Base-by-base conservation (phyloP, 2,888 invertebrate genomes). In the Diaperis boleti region DNA sequence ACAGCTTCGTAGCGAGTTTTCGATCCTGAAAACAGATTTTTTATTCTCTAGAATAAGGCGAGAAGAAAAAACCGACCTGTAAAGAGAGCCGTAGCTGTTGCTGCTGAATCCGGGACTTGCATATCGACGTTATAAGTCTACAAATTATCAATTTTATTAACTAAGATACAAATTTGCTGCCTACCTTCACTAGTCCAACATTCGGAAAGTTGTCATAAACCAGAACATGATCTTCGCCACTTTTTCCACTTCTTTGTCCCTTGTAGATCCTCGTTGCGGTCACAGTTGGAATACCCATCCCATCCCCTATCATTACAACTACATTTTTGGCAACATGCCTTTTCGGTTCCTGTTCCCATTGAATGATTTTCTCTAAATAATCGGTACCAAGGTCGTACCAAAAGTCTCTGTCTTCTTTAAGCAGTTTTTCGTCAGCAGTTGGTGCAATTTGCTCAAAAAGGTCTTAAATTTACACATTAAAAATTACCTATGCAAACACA, bases 71-170 rank as follows among this genome's bases (percentile, higher is more conserved):
- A 13, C 7, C 20, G 55, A 70, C 70, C 95, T 52, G 88, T 85
- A 69, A 94, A 89, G 50, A 92, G 81, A 0, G 94, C 94, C 0
- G 94, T 94, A 0, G 92, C 94, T 0, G 94, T 89, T 22, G 90
- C 89, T 0, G 94, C 92, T 0, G 94, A 94, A 76, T 95, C 95
- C 0, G 95, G 89, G 0, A 93, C 92, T 85, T 92, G 92, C 73
- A 88, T 89, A 76, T 95, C 87, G 0, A 89, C 88, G 63, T 89
- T 90, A 76, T 95, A 95, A 0, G 95, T 95, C 93, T 94, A 80
- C 13, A 80, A 69, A n/a, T n/a, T n/a, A n/a, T n/a, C n/a, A n/a
- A n/a, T n/a, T n/a, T n/a, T n/a, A n/a, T n/a, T n/a, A n/a, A n/a
- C n/a, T n/a, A n/a, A n/a, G n/a, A n/a, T n/a, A n/a, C n/a, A n/a